Evolutionary conservation across 2,888 invertebrate genomes (phyloP).

Genomic region (Diarsia rubi): DNA sequence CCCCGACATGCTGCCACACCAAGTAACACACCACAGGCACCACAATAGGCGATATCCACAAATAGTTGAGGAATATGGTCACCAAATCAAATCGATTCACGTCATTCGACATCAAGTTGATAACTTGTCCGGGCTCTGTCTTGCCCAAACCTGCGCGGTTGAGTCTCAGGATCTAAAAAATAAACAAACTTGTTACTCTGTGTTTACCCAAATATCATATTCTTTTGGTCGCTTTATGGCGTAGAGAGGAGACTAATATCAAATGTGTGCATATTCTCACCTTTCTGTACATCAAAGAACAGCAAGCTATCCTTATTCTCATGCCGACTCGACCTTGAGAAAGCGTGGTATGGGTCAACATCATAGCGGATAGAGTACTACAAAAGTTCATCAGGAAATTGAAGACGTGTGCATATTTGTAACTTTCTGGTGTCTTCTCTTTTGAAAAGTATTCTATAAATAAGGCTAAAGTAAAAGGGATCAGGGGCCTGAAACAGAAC

Average conservation of each 20-base stretch:
- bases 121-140: constrained; percentile 94
- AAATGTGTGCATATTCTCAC: constrained; percentile 72
- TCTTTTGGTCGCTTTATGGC: not conserved
- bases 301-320: constrained; percentile 94
- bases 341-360: constrained; percentile 92
- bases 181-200: not conserved
- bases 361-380: constrained; percentile 90
- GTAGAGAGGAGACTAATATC: not conserved
- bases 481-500: constrained; percentile 76
- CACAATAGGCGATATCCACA: constrained; percentile 95
- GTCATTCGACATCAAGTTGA: constrained; percentile 96
- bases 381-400: constrained; percentile 91
- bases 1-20: constrained; percentile 84
- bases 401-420: constrained; percentile 92
- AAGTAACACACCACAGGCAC: constrained; percentile 89
- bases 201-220: not conserved
- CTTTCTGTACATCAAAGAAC: constrained; percentile 95
- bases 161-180: constrained; percentile 83
- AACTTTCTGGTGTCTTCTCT: constrained; percentile 83
- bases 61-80: constrained; percentile 93
- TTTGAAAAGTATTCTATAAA: constrained; percentile 92
- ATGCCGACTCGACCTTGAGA: constrained; percentile 93
- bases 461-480: constrained; percentile 91
- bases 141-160: constrained; percentile 91
- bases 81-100: constrained; percentile 95